Base-by-base conservation (phyloP, 1,140 invertebrate species). In the Aradophagus sp. region DNA sequence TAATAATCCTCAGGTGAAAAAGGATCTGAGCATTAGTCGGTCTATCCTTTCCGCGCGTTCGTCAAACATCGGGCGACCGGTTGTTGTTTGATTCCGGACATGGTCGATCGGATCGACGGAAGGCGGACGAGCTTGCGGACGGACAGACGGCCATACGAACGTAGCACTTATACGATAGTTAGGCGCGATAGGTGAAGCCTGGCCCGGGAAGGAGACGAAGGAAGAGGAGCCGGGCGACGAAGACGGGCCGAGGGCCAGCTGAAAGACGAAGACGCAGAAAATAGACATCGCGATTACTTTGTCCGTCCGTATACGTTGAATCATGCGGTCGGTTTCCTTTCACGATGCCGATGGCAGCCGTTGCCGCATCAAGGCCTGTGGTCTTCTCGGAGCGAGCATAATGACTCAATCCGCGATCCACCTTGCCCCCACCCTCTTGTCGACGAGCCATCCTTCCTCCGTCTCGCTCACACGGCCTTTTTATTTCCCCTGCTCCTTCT, bases 371-470 rank as follows among this genome's bases (percentile, higher is more conserved):
- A 80, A 83, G 80, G 80, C 80, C 82, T 83, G 83, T 83, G 83
- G 83, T 84, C 83, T 84, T 75, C 75, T 80, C 69, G 63, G 73
- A 80, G 77, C 80, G 77, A 84, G 81, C 81, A 84, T 85, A 86
- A 86, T 85, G 84, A 85, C 84, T 86, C 83, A 86, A 86, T 86
- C 82, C 83, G 76, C 82, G 82, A 86, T 84, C 81, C 81, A 80
- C 77, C 81, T 80, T 79, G 75, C 72, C 73, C 74, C 68, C 77
- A 75, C 74, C 77, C 62, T 70, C 66, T 69, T 55, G 38, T 44
- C 72, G 75, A 68, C 70, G 74, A 75, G 58, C 44, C 41, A 72
- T 66, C 68, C 52, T 52, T 41, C 29, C 8, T 71, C 50, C 56
- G 39, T 52, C 72, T 48, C 71, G 15, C 26, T 16, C 26, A 0